Base-by-base conservation (phyloP, 2,888 invertebrate species). In the Allophyes oxyacanthae region DNA sequence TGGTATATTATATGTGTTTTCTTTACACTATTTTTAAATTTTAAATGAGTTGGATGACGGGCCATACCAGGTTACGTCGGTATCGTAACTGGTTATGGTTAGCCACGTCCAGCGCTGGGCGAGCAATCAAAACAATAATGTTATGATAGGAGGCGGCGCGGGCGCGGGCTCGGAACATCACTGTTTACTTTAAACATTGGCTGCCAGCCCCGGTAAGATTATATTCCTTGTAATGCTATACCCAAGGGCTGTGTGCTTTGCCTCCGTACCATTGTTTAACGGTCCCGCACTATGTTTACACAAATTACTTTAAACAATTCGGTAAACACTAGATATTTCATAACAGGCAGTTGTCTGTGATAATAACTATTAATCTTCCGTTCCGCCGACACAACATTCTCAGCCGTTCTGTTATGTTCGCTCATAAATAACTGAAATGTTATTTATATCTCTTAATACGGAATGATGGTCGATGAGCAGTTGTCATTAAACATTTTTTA, bases 121-220 rank as follows among this genome's bases (percentile, higher is more conserved):
- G 79, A 80, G 80, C 82, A 88, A 88, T 86, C 85, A 91, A 87
- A 92, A 92, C 91, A 92, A 88, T 85, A 79, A 82, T 91, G 89
- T 93, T 93, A 83, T 92, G 91, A 89, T 91, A 92, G 92, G 87
- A 85, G 77, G 75, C 81, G 76, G 82, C 81, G 73, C 73, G 67
- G 92, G 87, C 85, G 78, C 74, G 81, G 76, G 82, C 81, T 72
- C 73, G 67, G 78, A 73, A 70, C 71, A 75, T 75, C 76, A 61
- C 63, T 91, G 91, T 93, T 91, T 91, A 89, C 86, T 90, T 89
- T 89, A 89, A 90, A 91, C 88, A 88, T 85, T 85, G 81, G 72
- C 81, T 79, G 85, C 72, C 82, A 78, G 81, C 77, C 77, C 68
- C 74, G 70, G 81, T 70, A 80, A 87, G 85, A 90, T 87, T 84